A percentile compares a stretch with the other conserved stretches of the same genome.
phyloP scores from a whole-genome alignment of 2,888 invertebrate genomes.

The Marasmarcha lunaedactyla region DNA sequence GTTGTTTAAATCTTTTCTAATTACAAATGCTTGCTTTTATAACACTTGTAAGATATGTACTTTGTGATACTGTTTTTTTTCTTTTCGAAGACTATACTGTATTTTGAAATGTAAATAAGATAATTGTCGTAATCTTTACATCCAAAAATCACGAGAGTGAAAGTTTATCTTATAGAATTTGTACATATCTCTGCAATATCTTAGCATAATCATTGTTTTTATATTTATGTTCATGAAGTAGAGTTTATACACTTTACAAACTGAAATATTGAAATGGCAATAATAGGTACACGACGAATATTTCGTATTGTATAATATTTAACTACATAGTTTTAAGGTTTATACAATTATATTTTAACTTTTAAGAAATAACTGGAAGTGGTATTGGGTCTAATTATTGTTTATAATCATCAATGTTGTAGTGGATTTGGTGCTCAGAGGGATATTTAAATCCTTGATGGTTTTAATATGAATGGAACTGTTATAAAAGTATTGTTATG shows the following conservation, averaged over 20 bases:
- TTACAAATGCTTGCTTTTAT: slow-evolving; percentile 50
- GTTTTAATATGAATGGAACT: no score
- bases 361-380: neutral
- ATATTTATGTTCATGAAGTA: slow-evolving; percentile 11
- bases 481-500: no score
- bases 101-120: slow-evolving; percentile 61
- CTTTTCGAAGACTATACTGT: slow-evolving; percentile 36
- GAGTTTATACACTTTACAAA: neutral
- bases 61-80: slow-evolving; percentile 59
- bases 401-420: neutral
- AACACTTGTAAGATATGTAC: slow-evolving; percentile 42
- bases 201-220: slow-evolving; percentile 15
- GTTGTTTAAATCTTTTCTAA: slow-evolving; percentile 21
- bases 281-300: slow-evolving; percentile 35
- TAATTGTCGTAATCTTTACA: slow-evolving; percentile 45
- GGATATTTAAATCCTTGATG: slow-evolving; percentile 3
- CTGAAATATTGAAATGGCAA: slow-evolving; percentile 34
- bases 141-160: slow-evolving; percentile 36
- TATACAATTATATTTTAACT: slow-evolving; percentile 30
- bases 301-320: neutral
- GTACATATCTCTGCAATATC: slow-evolving; percentile 1
- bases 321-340: no score
- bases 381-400: slow-evolving; percentile 1
- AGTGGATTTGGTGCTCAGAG: neutral
- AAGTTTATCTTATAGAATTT: slow-evolving; percentile 25